These are phyloP conservation scores for Apodemia hepburni DNA, from an alignment of 2,888 invertebrate genomes.

Conservation along the genomic window DNA sequence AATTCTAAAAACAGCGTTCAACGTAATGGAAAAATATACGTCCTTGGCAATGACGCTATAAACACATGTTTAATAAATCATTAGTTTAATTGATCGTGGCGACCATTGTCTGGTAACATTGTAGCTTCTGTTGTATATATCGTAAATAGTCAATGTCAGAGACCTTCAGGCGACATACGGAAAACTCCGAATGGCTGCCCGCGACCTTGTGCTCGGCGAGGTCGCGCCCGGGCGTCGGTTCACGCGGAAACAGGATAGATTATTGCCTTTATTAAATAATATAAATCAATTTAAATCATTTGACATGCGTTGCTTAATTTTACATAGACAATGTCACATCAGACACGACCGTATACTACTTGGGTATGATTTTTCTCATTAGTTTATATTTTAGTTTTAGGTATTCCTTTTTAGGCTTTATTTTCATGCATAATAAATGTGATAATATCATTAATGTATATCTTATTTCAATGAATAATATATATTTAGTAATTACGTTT, in stretches of 20 bases:
- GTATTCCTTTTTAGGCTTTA: too few species aligned
- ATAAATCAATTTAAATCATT: constrained; percentile 30
- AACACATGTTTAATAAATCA: neutral
- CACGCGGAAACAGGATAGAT: constrained; percentile 50
- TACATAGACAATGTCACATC: neutral
- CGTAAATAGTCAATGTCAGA: constrained; percentile 55
- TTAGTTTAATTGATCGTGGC: constrained; percentile 5
- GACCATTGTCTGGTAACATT: constrained; percentile 8
- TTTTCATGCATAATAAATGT: too few species aligned
- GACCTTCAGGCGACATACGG: constrained; percentile 62
- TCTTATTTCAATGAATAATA: too few species aligned
- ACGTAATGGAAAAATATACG: neutral
- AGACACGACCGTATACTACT: neutral
- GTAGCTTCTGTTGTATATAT: constrained; percentile 33
- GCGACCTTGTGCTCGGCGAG: constrained; percentile 54
- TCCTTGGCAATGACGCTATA: constrained; percentile 1
- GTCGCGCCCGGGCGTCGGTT: constrained; percentile 46
- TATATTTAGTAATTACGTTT: too few species aligned
- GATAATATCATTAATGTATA: too few species aligned
- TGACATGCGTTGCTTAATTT: constrained; percentile 23
- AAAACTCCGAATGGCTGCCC: constrained; percentile 56
- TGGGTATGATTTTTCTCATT: neutral
- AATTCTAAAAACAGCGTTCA: neutral
- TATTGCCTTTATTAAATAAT: constrained; percentile 33
- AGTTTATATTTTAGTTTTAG: too few species aligned